Evolutionary conservation across 1,140 invertebrate genomes (phyloP), one percentile per base, ranked within the genome.

Genomic region (Tribolium castaneum): DNA sequence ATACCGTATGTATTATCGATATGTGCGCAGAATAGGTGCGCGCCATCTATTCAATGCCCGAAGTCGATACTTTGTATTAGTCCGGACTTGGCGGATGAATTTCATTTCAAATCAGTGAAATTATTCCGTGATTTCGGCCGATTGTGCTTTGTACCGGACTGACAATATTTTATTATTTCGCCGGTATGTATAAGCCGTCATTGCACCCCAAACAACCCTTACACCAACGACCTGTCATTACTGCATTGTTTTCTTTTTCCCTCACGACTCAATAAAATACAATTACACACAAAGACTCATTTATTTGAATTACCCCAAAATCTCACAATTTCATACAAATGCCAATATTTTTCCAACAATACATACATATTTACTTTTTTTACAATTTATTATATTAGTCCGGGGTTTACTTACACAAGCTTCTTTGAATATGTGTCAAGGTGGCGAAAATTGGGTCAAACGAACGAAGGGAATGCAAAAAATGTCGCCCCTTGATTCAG

Each of bases 11-110:
- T 59, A 75, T 59, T 81, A 81, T 81, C 80, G 80, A 81, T 81
- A 70, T 72, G 78, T 81, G 80, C 80, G 80, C 80, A 76, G 78
- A 59, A 78, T 51, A 19, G 30, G 14, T 80, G 80, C 80, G 80
- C 80, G 19, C 62, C 13, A 70, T 76, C 76, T 72, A 78, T 78
- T 78, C 78, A 80, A 59, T 75, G 75, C 74, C 72, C 62, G 30
- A 54, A 81, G 80, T 81, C 78, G 78, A 81, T 80, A 80, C 59
- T 78, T 77, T 75, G 77, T 54, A 66, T 79, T 73, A 73, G 13
- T 79, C 52, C 70, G 52, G 66, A 39, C 59, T 54, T 77, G 62
- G 71, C 72, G 78, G 70, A 81, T 71, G 80, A 73, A 79, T 79
- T 79, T 75, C 73, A 72, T 62, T 70, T 76, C 13, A 35, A n/a